A percentile compares a stretch with the other conserved stretches of the same genome.
These are phyloP conservation scores for Aulostomus chinensis DNA, from an alignment of 2,797 vertebrate species.

Conservation along the genomic window DNA sequence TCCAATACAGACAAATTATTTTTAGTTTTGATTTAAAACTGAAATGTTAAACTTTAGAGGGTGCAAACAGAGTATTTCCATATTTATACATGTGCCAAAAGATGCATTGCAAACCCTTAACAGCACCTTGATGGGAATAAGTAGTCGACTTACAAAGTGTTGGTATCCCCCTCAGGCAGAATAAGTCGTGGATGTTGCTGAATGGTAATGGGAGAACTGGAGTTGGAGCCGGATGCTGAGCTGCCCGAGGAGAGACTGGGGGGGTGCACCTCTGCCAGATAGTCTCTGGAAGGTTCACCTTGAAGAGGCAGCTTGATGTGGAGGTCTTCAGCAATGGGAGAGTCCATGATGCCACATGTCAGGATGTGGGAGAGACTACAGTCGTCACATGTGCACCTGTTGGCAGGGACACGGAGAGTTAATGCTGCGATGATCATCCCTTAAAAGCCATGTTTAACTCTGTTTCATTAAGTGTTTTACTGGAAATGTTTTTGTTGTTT, in stretches of 20 bases:
- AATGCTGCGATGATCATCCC: background rate
- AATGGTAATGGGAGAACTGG: constrained; percentile 92
- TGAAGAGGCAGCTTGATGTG: constrained; percentile 91
- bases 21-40: background rate
- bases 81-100: background rate
- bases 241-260: constrained; percentile 95
- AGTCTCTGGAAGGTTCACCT: constrained; percentile 86
- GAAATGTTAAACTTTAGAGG: background rate
- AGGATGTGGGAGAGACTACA: constrained; percentile 99
- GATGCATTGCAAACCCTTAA: background rate
- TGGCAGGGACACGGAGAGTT: background rate
- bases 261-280: constrained; percentile 89
- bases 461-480: too few relatives aligned
- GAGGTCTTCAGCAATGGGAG: constrained; percentile 90
- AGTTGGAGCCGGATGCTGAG: constrained; percentile 92
- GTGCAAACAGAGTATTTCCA: background rate
- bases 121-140: background rate
- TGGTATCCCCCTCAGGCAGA: constrained; percentile 85
- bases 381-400: constrained; percentile 97
- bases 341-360: constrained; percentile 97
- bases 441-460: too few relatives aligned
- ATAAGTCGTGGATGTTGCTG: constrained; percentile 91
- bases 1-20: too few relatives aligned
- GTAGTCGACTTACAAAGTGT: constrained; percentile 87
- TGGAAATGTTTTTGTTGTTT: too few relatives aligned